A percentile compares a stretch with the other conserved stretches of the same genome.
These are phyloP conservation scores for Tauraco erythrolophus DNA, from an alignment of 2,113 vertebrate species.

Conservation along the genomic window DNA sequence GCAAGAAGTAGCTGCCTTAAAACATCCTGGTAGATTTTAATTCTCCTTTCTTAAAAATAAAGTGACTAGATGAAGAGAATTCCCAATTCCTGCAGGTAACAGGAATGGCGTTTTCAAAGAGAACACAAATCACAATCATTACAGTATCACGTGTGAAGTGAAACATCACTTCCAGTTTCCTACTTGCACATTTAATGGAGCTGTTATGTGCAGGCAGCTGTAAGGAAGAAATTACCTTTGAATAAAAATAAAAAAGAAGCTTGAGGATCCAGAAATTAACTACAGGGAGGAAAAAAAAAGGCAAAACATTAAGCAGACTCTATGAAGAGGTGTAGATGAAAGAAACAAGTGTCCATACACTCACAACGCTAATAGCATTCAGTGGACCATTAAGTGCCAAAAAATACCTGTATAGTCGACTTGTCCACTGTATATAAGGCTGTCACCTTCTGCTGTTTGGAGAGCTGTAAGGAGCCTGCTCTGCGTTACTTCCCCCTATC, in stretches of 20 bases:
- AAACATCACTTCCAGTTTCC: neutral
- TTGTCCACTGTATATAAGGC: neutral
- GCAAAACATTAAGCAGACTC: neutral
- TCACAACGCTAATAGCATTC: neutral
- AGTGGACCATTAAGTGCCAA: neutral
- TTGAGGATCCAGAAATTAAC: neutral
- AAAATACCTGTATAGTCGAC: neutral
- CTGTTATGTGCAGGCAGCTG: neutral
- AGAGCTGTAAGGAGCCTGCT: neutral
- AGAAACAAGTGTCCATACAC: neutral
- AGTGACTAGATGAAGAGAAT: neutral
- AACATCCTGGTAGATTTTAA: neutral
- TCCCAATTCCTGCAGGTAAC: neutral
- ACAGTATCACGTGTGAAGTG: neutral
- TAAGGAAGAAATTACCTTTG: neutral
- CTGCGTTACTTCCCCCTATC: neutral
- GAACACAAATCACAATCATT: neutral
- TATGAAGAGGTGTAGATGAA: neutral
- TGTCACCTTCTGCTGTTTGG: neutral
- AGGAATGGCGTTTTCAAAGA: neutral
- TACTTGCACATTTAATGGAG: neutral
- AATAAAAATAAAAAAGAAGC: neutral
- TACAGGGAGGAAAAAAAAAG: rapidly evolving
- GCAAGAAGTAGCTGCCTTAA: neutral
- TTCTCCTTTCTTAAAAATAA: neutral